A percentile compares a stretch with the other conserved stretches of the same genome.
phyloP scores from a whole-genome alignment of 2,113 vertebrate species.

The Neotoma lepida region DNA sequence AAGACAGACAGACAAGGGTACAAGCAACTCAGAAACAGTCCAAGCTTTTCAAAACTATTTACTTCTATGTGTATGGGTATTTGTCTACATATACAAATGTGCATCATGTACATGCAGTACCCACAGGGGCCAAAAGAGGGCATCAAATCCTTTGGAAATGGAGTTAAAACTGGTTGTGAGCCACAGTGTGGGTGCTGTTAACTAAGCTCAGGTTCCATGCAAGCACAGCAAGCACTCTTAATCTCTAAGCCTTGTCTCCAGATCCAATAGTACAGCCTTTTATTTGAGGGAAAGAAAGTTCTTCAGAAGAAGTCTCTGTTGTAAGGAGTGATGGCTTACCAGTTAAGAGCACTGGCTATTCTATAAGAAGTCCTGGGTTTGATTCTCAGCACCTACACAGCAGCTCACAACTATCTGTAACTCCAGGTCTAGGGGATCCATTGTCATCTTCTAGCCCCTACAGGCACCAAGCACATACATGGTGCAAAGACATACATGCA shows the following conservation, averaged over 20 bases:
- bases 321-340: neutral
- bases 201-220: neutral
- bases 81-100: neutral
- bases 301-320: neutral
- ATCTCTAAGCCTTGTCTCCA: neutral
- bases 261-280: neutral
- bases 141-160: neutral
- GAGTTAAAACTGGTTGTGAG: neutral
- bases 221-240: neutral
- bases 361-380: neutral
- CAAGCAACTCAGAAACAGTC: neutral
- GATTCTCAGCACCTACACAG: neutral
- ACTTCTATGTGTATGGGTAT: neutral
- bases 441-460: neutral
- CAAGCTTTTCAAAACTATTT: neutral
- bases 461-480: neutral
- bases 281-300: neutral
- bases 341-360: neutral
- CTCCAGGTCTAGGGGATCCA: neutral
- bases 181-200: neutral
- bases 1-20: neutral
- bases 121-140: neutral
- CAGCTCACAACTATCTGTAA: neutral
- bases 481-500: neutral
- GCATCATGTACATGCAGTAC: neutral